phyloP scores from a whole-genome alignment of 2,797 vertebrate species.

The Bradypodion ventrale region DNA sequence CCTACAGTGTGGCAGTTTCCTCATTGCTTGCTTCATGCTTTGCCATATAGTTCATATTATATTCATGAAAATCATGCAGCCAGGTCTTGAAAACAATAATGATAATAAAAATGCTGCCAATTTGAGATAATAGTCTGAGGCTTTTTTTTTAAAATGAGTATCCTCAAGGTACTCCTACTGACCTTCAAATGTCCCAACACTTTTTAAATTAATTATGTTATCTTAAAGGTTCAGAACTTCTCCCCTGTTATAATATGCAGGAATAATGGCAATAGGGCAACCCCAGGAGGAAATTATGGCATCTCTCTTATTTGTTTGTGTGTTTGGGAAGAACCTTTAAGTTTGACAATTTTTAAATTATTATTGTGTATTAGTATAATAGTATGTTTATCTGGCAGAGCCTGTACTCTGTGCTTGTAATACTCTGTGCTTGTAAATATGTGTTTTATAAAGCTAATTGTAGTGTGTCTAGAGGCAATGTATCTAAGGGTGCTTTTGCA shows the following conservation, averaged over 20 bases:
- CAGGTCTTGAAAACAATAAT: conserved; percentile 50
- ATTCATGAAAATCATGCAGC: conserved; percentile 30
- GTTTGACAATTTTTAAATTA: conserved; percentile 55
- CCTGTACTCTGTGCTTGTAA: conserved; percentile 46
- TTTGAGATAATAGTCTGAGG: conserved; percentile 55
- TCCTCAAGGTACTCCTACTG: conserved; percentile 51
- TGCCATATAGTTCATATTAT: not conserved
- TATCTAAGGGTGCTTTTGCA: conserved; percentile 56
- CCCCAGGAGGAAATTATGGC: conserved; percentile 57
- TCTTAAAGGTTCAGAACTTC: conserved; percentile 63
- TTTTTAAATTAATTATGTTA: conserved; percentile 71
- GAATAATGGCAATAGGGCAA: conserved; percentile 53
- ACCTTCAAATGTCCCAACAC: conserved; percentile 51
- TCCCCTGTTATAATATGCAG: conserved; percentile 55
- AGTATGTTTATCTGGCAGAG: conserved; percentile 50
- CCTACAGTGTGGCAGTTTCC: not conserved
- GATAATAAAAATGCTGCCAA: conserved; percentile 35
- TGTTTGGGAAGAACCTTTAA: conserved; percentile 50
- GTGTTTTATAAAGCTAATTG: conserved; percentile 63
- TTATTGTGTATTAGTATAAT: conserved; percentile 36
- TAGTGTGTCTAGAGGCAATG: conserved; percentile 56
- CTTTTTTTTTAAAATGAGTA: conserved; percentile 9
- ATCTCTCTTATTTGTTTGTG: conserved; percentile 59
- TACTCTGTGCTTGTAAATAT: conserved; percentile 52
- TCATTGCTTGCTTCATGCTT: not conserved